These are phyloP conservation scores for Hypercompe scribonia DNA, from an alignment of 2,888 invertebrate genomes.

Conservation along the genomic window DNA sequence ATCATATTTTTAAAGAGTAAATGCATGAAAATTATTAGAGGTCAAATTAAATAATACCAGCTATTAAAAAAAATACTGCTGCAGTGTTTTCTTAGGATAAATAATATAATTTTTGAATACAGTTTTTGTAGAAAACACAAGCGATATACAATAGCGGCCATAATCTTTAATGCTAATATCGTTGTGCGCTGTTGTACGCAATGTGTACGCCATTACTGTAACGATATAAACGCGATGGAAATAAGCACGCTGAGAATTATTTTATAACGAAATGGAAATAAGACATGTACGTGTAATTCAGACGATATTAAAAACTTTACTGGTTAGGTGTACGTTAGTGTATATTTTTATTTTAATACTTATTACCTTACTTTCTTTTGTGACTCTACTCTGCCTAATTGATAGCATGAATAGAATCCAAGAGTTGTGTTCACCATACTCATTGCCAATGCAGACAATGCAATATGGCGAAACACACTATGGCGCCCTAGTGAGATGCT, in stretches of 20 bases:
- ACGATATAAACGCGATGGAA: constrained; percentile 21
- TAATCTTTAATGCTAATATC: constrained; percentile 39
- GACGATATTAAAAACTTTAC: not conserved
- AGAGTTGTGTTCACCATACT: no score
- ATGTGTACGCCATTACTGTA: constrained; percentile 38
- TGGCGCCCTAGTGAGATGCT: no score
- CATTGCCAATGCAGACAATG: no score
- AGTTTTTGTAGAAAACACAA: constrained; percentile 40
- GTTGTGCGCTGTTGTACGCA: constrained; percentile 42
- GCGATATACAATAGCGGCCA: constrained; percentile 38
- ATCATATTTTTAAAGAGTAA: not conserved
- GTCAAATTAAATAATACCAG: not conserved
- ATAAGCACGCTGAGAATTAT: constrained; percentile 15
- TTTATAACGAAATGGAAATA: constrained; percentile 13
- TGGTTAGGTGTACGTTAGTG: no score
- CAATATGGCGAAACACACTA: no score
- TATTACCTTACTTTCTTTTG: no score
- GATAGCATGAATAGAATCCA: no score
- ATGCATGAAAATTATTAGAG: no score
- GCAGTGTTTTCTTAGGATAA: not conserved
- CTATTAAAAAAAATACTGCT: not conserved
- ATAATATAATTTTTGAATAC: constrained; percentile 34
- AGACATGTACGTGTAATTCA: not conserved
- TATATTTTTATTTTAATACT: not conserved
- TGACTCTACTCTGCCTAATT: no score